Conservation (phyloP, 1,140 invertebrate species). For the Apis cerana region DNA sequence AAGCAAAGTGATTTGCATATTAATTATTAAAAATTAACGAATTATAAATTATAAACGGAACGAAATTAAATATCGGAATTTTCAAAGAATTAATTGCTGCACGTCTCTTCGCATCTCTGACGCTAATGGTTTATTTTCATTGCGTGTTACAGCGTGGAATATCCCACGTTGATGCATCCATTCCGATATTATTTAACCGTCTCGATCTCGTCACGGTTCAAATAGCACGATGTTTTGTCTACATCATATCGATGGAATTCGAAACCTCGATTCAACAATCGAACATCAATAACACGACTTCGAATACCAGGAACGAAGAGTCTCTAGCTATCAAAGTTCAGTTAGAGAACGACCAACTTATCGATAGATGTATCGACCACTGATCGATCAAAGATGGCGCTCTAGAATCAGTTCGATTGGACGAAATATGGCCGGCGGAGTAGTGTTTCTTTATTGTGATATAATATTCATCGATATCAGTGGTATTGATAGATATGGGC, state of each 20-base stretch:
- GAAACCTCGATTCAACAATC: neutral
- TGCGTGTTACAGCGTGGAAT: slow-evolving; percentile 14
- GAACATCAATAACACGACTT: too few species aligned
- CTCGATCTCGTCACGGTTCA: neutral
- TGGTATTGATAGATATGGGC: too few species aligned
- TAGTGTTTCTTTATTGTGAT: neutral
- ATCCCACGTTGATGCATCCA: slow-evolving; percentile 1
- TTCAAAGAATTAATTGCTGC: too few species aligned
- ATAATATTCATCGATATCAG: neutral
- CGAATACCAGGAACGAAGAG: too few species aligned
- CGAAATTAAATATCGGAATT: too few species aligned
- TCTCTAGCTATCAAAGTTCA: neutral
- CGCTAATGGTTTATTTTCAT: slow-evolving; percentile 11
- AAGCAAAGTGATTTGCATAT: too few species aligned
- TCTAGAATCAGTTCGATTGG: neutral
- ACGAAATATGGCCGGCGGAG: neutral
- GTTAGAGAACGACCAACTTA: too few species aligned
- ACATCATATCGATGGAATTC: neutral
- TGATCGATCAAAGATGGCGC: too few species aligned
- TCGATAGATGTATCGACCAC: too few species aligned
- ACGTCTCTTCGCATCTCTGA: neutral
- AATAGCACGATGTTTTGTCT: neutral
- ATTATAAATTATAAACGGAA: too few species aligned
- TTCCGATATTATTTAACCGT: slow-evolving; percentile 3
- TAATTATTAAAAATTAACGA: too few species aligned